These are phyloP conservation scores for Dipodomys ordii DNA, from an alignment of 2,113 vertebrate genomes.

Conservation along the genomic window DNA sequence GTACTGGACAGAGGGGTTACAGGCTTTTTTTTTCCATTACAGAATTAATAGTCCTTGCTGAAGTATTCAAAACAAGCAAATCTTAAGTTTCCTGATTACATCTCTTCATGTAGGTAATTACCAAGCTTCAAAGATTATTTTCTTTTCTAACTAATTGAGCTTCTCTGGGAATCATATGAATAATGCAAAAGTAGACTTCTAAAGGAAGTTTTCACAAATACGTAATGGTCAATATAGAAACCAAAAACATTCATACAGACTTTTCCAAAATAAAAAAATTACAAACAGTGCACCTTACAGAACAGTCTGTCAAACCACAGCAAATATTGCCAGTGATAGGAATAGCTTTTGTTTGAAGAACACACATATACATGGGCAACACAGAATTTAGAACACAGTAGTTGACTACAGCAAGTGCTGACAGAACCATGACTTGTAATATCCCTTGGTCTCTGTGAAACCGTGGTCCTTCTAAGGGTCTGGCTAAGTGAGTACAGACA, in stretches of 20 bases:
- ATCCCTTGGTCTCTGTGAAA: neutral
- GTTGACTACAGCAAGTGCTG: neutral
- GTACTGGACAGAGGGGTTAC: too few relatives aligned
- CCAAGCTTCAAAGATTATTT: constrained; percentile 65
- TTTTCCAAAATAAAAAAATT: too few relatives aligned
- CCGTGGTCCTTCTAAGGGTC: neutral
- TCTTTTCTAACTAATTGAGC: constrained; percentile 62
- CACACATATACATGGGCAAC: constrained; percentile 24
- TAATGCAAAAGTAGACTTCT: constrained; percentile 47
- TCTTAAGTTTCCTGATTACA: constrained; percentile 33
- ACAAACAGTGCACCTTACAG: neutral
- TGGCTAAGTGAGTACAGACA: neutral
- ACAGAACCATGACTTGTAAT: neutral
- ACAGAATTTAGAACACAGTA: neutral
- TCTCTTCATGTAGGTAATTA: constrained; percentile 48
- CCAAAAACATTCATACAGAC: constrained; percentile 12
- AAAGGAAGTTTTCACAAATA: constrained; percentile 49
- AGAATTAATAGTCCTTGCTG: constrained; percentile 35
- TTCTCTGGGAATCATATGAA: constrained; percentile 76
- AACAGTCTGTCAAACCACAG: constrained; percentile 24
- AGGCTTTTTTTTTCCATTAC: neutral
- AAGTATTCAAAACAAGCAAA: constrained; percentile 58
- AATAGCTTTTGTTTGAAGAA: constrained; percentile 56
- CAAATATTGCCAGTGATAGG: constrained; percentile 22
- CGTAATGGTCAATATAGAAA: neutral